Evolutionary conservation across 2,888 invertebrate species (phyloP).

Genomic region (Uloborus plumipes): DNA sequence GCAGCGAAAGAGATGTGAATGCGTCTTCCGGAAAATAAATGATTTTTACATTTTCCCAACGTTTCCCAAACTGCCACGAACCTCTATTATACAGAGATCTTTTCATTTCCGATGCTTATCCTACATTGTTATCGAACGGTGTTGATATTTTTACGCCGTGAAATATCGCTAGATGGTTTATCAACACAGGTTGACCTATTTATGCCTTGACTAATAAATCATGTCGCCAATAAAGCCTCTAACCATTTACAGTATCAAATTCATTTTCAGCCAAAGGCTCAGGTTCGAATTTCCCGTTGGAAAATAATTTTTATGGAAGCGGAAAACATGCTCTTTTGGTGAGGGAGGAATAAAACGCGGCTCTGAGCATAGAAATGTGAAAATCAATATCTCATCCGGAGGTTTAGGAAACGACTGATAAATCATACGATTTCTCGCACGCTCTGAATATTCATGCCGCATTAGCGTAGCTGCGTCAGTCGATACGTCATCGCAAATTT

Average conservation of each 20-base stretch:
- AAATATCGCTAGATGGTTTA: constrained; percentile 9
- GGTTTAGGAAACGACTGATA: constrained; percentile 45
- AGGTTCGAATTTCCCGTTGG: constrained; percentile 17
- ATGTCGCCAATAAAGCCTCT: constrained; percentile 33
- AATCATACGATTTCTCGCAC: constrained; percentile 54
- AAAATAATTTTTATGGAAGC: constrained; percentile 47
- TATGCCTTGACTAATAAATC: constrained; percentile 52
- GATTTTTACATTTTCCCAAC: too few species aligned
- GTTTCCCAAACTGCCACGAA: too few species aligned
- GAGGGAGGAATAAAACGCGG: constrained; percentile 3
- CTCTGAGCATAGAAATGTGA: constrained; percentile 35
- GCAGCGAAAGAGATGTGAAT: too few species aligned
- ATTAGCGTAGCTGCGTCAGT: constrained; percentile 44
- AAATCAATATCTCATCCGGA: constrained; percentile 49
- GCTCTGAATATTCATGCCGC: constrained; percentile 59
- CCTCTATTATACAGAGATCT: too few species aligned
- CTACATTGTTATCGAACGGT: constrained; percentile 24
- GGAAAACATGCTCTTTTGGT: constrained; percentile 22
- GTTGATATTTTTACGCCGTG: constrained; percentile 8
- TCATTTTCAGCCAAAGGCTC: constrained; percentile 33
- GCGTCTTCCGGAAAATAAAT: too few species aligned
- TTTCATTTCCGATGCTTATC: neutral
- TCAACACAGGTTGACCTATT: constrained; percentile 41
- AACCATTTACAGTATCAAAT: constrained; percentile 33
- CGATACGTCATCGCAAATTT: constrained; percentile 57